These are phyloP conservation scores for Heterotilapia buettikoferi DNA, from an alignment of 2,113 vertebrate species.

Conservation along the genomic window DNA sequence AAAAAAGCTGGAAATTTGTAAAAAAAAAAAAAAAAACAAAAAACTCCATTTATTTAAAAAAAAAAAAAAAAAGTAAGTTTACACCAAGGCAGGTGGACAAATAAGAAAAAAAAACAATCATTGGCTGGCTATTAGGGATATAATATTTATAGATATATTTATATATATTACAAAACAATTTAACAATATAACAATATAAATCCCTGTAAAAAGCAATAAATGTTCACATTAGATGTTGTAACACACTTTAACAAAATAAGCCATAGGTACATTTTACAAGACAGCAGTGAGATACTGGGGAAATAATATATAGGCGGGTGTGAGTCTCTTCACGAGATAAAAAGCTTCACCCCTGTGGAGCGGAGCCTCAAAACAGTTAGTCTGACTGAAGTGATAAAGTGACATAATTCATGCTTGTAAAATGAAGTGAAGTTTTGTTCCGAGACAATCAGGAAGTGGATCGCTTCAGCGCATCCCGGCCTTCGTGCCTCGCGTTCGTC, in stretches of 20 bases:
- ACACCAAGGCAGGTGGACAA: conserved; percentile 29
- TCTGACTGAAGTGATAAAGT: conserved; percentile 41
- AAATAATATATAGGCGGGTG: conserved; percentile 48
- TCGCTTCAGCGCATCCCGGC: conserved; percentile 5
- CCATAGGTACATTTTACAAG: conserved; percentile 58
- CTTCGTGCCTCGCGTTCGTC: conserved; percentile 32
- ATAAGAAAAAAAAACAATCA: conserved; percentile 4
- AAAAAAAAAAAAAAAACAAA: not conserved
- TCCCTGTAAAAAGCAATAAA: conserved; percentile 73
- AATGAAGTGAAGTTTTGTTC: conserved; percentile 3
- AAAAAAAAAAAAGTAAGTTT: not conserved
- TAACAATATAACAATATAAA: conserved; percentile 72
- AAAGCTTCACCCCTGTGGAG: not conserved
- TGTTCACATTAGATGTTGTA: conserved; percentile 74
- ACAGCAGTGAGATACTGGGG: conserved; percentile 61
- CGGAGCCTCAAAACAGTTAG: conserved; percentile 14
- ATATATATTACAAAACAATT: conserved; percentile 69
- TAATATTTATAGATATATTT: conserved; percentile 52
- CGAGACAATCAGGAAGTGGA: conserved; percentile 3
- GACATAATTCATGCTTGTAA: conserved; percentile 50
- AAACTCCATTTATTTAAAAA: not conserved
- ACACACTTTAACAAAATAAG: conserved; percentile 65
- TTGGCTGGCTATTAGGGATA: conserved; percentile 61
- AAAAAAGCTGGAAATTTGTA: not conserved
- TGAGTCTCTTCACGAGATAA: conserved; percentile 38